Percentiles rank a stretch among this genome's conserved stretches.
These are phyloP conservation scores for Ceryle rudis DNA, from an alignment of 2,797 vertebrate species.

Conservation along the genomic window DNA sequence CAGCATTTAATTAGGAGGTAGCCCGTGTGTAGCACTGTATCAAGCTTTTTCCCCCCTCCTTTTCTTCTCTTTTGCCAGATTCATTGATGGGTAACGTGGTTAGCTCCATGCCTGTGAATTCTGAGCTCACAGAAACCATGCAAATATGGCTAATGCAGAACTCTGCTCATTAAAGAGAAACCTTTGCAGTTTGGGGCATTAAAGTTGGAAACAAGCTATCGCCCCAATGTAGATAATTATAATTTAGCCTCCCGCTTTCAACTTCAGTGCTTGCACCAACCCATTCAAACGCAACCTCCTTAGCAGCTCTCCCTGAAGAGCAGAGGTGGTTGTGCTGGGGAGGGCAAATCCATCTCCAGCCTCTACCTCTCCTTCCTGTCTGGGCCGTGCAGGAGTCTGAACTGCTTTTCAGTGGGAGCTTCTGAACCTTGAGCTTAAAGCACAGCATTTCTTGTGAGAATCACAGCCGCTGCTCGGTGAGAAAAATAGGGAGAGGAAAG, in stretches of 20 bases:
- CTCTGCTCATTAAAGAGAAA: background rate
- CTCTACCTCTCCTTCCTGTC: background rate
- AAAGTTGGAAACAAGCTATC: background rate
- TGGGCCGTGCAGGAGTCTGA: accelerated
- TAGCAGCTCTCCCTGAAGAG: background rate
- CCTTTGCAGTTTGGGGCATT: background rate
- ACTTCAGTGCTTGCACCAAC: background rate
- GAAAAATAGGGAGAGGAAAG: background rate
- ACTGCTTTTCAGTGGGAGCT: background rate
- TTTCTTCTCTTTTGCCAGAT: background rate
- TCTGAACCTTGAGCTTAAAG: background rate
- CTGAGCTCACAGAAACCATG: background rate
- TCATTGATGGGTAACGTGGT: background rate
- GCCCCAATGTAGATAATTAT: background rate
- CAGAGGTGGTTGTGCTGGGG: background rate
- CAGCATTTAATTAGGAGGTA: constrained; percentile 13
- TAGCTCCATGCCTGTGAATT: background rate
- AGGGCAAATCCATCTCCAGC: background rate
- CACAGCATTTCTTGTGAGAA: background rate
- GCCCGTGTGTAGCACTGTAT: background rate
- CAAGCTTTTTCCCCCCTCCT: background rate
- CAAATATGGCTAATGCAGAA: background rate
- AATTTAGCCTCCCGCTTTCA: background rate
- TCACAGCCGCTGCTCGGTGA: background rate
- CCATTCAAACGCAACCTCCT: background rate